These are phyloP conservation scores for Rhinichthys osculus DNA, from an alignment of 2,797 vertebrate genomes.

Conservation along the genomic window DNA sequence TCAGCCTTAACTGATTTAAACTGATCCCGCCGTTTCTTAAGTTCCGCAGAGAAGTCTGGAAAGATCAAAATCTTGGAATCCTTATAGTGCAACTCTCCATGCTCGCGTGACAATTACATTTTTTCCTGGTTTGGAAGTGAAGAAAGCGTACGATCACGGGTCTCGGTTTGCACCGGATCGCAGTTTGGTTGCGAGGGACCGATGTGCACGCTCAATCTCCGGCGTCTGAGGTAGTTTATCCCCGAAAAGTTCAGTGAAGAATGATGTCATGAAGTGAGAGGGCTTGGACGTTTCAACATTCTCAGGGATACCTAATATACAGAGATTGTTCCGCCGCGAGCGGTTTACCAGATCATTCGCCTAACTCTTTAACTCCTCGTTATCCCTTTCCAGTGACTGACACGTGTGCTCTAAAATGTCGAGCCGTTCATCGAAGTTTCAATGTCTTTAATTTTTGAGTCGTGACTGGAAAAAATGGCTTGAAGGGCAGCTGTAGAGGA, in stretches of 20 bases:
- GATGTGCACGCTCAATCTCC: neutral
- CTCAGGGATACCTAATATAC: neutral
- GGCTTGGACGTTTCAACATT: neutral
- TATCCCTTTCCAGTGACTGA: conserved; percentile 4
- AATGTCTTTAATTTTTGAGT: neutral
- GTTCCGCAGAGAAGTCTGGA: neutral
- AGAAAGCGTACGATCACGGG: neutral
- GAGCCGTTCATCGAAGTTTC: neutral
- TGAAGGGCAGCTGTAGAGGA: neutral
- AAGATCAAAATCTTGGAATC: neutral
- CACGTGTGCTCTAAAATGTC: neutral
- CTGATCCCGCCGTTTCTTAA: neutral
- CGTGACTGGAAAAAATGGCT: neutral
- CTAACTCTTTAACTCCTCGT: neutral
- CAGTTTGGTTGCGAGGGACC: neutral
- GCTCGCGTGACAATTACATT: neutral
- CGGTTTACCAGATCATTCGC: neutral
- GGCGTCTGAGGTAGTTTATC: neutral
- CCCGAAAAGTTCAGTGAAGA: neutral
- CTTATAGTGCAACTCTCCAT: neutral
- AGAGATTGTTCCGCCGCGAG: neutral
- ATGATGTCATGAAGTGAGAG: neutral
- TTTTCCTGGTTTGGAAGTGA: neutral
- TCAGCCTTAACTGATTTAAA: neutral
- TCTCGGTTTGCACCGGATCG: neutral